A percentile compares a stretch with the other conserved stretches of the same genome.
These are phyloP conservation scores for Momotus momota DNA, from an alignment of 2,797 vertebrate genomes.

Conservation along the genomic window DNA sequence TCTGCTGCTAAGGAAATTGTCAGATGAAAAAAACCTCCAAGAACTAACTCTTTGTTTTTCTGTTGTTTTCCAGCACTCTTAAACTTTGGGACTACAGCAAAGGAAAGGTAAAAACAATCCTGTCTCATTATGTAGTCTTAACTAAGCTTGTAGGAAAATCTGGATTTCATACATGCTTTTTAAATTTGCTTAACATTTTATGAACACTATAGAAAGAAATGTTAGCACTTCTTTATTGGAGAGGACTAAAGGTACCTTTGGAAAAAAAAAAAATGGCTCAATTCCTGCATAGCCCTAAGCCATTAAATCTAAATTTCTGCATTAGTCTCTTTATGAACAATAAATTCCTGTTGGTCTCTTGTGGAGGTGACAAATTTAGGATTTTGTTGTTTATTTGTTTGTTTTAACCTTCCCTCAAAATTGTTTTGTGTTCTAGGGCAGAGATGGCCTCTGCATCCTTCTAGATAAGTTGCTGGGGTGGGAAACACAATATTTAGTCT, in stretches of 20 bases:
- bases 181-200: not conserved
- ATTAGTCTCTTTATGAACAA: not conserved
- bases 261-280: rapidly evolving
- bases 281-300: not conserved
- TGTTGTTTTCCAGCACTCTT: slow-evolving; percentile 85
- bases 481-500: not conserved
- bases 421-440: not conserved
- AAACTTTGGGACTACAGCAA: slow-evolving; percentile 99
- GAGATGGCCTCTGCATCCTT: not conserved
- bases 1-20: not conserved
- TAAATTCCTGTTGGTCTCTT: not conserved
- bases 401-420: no score
- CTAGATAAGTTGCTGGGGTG: not conserved
- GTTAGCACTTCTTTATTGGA: not conserved
- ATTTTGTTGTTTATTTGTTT: not conserved
- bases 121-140: not conserved
- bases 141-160: not conserved
- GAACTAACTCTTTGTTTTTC: not conserved
- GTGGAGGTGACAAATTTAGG: not conserved
- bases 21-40: not conserved
- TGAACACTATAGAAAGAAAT: not conserved
- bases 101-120: slow-evolving; percentile 89
- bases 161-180: not conserved
- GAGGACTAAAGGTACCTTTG: not conserved
- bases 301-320: not conserved